Base-by-base conservation (phyloP, 1,140 invertebrate genomes). In the Formica selysi region DNA sequence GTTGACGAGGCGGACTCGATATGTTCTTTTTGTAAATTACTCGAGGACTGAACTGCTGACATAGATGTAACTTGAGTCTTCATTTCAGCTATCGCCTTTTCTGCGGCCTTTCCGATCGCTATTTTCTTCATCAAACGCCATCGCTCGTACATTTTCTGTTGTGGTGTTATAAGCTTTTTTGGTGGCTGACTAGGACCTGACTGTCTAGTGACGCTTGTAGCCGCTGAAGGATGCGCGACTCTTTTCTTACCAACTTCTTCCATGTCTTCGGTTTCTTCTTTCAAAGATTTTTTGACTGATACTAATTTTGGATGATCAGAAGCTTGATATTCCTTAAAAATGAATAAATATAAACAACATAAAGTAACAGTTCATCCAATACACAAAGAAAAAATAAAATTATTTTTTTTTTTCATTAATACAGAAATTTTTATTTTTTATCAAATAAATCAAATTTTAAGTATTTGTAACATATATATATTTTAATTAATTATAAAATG, bases 141-240 rank as follows among this genome's bases (percentile, higher is more conserved):
- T 29, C 94, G 92, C 51, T 95, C 95, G 10, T 94, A 94, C 93
- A 95, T 92, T 51, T 83, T 90, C 57, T 94, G 94, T 65, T 95
- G 94, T 1, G 94, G 94, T 92, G 92, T 94, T n/a, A 83, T 73
- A 0, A 86, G 59, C 59, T 91, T 94, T 83, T 94, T 95, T 1
- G 84, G 41, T 13, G 92, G 91, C 26, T 93, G 92, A 90, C 85
- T 92, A 70, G 92, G 91, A 51, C 91, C 91, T 48, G 89, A 76
- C 32, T 91, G 91, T 67, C 91, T 91, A 2, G 84, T 68, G 84
- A 70, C 86, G 68, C 38, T 88, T 11, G 44, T 54, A 32, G 92
- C 91, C 8, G 95, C 94, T 10, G 92, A 94, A 57, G 95, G 90
- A 90, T 95, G 94, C 10, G 95, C 95, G 10, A 95, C 88, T 74